These are phyloP conservation scores for Ophonus ardosiacus DNA, from an alignment of 2,888 invertebrate species.

Conservation along the genomic window DNA sequence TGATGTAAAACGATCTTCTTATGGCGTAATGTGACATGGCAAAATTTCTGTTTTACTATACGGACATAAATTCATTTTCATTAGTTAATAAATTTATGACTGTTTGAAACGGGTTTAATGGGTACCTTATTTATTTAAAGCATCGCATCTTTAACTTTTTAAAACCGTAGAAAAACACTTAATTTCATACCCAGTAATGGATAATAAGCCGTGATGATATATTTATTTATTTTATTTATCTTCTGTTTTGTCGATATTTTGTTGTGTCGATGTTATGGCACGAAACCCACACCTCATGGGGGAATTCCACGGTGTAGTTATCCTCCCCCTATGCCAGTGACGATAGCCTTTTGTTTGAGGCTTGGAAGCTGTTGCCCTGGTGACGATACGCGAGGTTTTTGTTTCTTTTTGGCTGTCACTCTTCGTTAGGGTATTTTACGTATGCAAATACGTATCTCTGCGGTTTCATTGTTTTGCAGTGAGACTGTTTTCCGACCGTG, in stretches of 20 bases:
- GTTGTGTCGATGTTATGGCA: neutral
- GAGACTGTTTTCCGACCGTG: slow-evolving; percentile 3
- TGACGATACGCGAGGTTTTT: slow-evolving; percentile 28
- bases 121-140: no score
- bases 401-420: slow-evolving; percentile 38
- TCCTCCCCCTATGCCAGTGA: neutral
- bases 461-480: slow-evolving; percentile 24
- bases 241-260: neutral
- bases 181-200: no score
- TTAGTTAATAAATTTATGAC: no score
- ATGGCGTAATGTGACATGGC: no score
- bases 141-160: no score
- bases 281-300: neutral
- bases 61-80: no score
- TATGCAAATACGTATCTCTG: slow-evolving; percentile 31
- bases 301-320: slow-evolving; percentile 19
- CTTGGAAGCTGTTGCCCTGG: slow-evolving; percentile 20
- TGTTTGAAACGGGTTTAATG: no score
- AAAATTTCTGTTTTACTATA: no score
- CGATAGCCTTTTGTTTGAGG: slow-evolving; percentile 34
- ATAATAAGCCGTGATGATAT: no score
- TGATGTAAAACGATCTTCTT: no score
- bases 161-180: neutral
- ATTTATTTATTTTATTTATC: no score
- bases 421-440: slow-evolving; percentile 30